Conservation (phyloP, 2,113 vertebrate species). For the Oxyruncus cristatus region DNA sequence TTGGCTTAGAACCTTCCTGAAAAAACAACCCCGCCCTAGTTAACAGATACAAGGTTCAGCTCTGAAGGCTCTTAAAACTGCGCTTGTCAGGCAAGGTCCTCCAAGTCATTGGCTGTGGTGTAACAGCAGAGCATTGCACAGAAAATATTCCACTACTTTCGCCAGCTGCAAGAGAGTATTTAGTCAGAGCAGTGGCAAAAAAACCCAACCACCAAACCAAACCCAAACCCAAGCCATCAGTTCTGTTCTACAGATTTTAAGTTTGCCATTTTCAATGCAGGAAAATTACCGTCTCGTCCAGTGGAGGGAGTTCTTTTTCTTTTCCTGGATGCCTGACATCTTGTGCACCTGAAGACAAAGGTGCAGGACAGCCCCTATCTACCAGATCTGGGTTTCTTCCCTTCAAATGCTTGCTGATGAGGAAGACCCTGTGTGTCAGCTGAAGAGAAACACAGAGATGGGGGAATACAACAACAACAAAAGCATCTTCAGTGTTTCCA, state of each 20-base stretch:
- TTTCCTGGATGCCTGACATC: neutral
- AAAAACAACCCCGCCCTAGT: neutral
- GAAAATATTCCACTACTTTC: neutral
- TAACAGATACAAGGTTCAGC: neutral
- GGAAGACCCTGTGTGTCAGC: neutral
- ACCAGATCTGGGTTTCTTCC: neutral
- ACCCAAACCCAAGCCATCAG: neutral
- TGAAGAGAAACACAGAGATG: neutral
- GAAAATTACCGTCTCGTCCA: accelerated
- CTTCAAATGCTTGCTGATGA: neutral
- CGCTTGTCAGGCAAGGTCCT: accelerated
- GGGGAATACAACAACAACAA: neutral
- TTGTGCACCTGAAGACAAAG: neutral
- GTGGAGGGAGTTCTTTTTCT: neutral
- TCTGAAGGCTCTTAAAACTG: neutral
- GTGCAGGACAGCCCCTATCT: neutral
- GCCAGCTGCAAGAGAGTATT: neutral
- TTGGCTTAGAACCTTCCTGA: neutral
- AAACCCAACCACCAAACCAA: neutral
- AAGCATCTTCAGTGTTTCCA: neutral
- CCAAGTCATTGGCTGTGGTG: neutral
- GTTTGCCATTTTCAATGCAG: neutral
- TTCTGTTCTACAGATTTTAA: neutral
- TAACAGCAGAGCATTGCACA: neutral
- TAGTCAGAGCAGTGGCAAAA: neutral